Conservation (phyloP, 37 sponge, comb jelly and placozoan genomes). For the Ianthella basta region DNA sequence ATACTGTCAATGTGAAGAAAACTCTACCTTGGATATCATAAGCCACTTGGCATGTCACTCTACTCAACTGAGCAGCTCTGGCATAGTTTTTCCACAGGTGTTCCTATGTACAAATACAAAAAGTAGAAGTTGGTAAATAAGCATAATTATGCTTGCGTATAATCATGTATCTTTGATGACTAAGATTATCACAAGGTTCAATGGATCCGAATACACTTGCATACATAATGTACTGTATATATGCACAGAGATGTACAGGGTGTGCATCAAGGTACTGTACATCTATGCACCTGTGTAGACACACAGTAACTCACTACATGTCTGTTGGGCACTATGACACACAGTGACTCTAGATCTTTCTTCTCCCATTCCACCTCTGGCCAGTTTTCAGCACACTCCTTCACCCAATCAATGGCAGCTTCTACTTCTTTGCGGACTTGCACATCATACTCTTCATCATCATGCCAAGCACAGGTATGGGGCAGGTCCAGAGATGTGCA, state of each 20-base stretch:
- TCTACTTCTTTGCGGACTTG: constrained; percentile 39
- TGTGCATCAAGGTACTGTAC: not conserved
- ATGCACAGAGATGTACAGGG: too few species aligned
- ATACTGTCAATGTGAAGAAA: not conserved
- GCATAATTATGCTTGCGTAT: too few species aligned
- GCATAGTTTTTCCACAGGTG: constrained; percentile 1
- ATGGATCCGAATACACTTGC: too few species aligned
- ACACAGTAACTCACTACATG: not conserved
- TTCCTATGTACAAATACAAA: not conserved
- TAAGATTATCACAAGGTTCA: too few species aligned
- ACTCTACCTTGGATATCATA: constrained; percentile 29
- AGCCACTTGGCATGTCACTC: not conserved
- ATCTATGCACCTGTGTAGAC: too few species aligned
- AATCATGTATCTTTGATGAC: too few species aligned
- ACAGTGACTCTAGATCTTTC: not conserved
- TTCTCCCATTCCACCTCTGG: constrained; percentile 42
- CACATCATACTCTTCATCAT: not conserved
- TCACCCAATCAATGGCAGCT: constrained; percentile 24
- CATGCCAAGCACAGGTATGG: not conserved
- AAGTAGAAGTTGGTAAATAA: too few species aligned
- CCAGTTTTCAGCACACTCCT: constrained; percentile 47
- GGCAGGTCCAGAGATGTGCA: constrained; percentile 8
- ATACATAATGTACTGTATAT: too few species aligned
- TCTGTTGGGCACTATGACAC: constrained; percentile 32
- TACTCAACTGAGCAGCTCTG: not conserved